These are phyloP conservation scores for Parus major DNA, from an alignment of 2,113 vertebrate species.

Conservation along the genomic window DNA sequence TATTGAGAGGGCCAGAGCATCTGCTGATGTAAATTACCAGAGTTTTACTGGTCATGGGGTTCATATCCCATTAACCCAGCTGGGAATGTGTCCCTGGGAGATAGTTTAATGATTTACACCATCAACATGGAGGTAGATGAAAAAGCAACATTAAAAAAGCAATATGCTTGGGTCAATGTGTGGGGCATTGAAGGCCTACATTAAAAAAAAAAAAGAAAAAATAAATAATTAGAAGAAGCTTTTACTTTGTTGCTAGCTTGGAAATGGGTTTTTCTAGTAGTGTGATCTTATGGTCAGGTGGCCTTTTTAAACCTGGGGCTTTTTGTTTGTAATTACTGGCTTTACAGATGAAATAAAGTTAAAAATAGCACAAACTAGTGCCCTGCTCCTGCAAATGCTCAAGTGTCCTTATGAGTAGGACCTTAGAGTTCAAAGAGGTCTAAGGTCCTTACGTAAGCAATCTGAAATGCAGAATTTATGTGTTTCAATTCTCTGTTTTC, in stretches of 20 bases:
- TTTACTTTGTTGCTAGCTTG: neutral
- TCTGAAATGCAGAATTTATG: neutral
- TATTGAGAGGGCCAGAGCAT: neutral
- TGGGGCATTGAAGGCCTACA: neutral
- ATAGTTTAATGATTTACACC: neutral
- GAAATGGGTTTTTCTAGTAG: neutral
- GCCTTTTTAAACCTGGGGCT: neutral
- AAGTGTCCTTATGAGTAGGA: neutral
- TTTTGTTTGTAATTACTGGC: neutral
- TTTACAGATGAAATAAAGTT: neutral
- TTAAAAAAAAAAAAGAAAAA: neutral
- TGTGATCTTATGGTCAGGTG: neutral
- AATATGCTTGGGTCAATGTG: neutral
- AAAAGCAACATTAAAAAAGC: neutral
- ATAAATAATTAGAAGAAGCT: neutral
- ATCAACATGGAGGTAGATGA: neutral
- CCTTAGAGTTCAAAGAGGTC: neutral
- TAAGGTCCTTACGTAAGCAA: neutral
- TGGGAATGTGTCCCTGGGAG: neutral
- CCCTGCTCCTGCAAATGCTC: neutral
- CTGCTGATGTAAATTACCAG: neutral
- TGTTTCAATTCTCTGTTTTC: neutral
- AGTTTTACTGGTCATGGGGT: neutral
- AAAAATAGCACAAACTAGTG: neutral
- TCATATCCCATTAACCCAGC: neutral